Evolutionary conservation across 2,113 vertebrate genomes (phyloP).

Genomic region (Cochlearius cochlearius): DNA sequence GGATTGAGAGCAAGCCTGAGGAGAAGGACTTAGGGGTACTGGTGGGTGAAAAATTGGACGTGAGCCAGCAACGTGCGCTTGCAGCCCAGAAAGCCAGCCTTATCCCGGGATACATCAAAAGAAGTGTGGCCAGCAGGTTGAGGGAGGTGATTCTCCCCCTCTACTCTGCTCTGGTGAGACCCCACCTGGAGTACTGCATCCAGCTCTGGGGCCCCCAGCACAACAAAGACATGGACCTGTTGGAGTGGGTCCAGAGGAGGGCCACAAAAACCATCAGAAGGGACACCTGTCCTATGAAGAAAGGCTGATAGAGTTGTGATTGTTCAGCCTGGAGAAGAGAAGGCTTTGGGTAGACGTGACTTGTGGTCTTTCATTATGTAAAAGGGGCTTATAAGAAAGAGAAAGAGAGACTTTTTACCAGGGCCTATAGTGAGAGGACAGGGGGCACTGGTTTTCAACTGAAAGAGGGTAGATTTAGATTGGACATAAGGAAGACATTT

Average conservation of each 20-base stretch:
- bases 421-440: neutral
- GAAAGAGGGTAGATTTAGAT: neutral
- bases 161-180: accelerated
- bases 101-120: neutral
- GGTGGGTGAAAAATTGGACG: neutral
- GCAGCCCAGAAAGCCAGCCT: neutral
- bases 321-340: neutral
- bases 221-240: neutral
- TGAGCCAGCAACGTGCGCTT: accelerated
- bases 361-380: neutral
- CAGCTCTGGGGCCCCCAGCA: too few species aligned
- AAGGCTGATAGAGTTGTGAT: neutral
- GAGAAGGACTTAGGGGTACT: neutral
- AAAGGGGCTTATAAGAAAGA: neutral
- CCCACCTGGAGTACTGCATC: neutral
- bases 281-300: neutral
- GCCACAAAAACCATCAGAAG: neutral
- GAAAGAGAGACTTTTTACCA: neutral
- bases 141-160: neutral
- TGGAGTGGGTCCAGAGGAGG: neutral
- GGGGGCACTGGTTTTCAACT: neutral
- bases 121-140: accelerated
- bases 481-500: neutral
- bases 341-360: neutral
- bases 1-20: neutral